Evolutionary conservation across 1,140 invertebrate species (phyloP), one percentile per base, ranked within the genome.

Genomic region (Drosophila ercepeae): DNA sequence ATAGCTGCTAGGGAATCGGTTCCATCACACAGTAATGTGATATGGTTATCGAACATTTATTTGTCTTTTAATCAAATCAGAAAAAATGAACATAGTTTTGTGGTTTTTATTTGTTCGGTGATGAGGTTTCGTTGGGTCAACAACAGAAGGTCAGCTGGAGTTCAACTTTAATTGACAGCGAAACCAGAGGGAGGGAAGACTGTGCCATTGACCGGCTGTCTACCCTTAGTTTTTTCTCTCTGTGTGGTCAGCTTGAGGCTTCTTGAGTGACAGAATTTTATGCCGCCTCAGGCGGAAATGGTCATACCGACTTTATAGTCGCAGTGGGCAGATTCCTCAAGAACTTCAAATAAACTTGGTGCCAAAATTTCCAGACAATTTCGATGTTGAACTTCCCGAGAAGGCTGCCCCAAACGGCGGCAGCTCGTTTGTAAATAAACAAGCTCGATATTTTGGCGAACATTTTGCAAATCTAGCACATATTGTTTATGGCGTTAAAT

Each of bases 11-110:
- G 58, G 21, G 53, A 46, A 25, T 32, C 27, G 19, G n/a, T 25
- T n/a, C 49, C 53, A 50, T 64, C 49, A 19, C 59, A 50, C 27
- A 54, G 71, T 49, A 67, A 76, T 45, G 54, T 39, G 73, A 81
- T 81, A 69, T 77, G 42, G 60, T 77, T 81, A 82, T 82, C 72
- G 42, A 44, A 36, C 76, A 65, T 60, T 71, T 79, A 79, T 82
- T 79, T 71, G 44, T 54, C 81, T 81, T 82, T 82, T 72, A 81
- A 81, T 65, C 46, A 72, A 3, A 71, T 70, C 57, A 48, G 59
- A 61, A 51, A 71, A 52, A 64, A 48, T 34, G 55, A 78, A 75
- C 71, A 71, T 55, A 54, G 34, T 65, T 65, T 51, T 23, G 44
- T 23, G 8, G 7, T 14, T 41, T 59, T 32, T 72, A 41, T 72